phyloP scores from a whole-genome alignment of 2,888 invertebrate species.

The Stictocephala bisonia region DNA sequence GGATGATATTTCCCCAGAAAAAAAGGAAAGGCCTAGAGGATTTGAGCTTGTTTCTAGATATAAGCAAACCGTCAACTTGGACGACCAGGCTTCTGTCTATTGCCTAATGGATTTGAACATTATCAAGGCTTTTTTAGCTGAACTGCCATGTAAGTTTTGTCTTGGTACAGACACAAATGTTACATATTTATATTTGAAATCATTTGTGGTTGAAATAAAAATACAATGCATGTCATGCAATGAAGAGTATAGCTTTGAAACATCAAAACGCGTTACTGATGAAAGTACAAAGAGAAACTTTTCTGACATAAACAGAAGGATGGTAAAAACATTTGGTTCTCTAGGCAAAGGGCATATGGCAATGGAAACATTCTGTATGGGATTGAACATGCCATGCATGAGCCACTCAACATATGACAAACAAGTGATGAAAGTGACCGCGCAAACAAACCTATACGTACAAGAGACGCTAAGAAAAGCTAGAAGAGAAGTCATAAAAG shows the following conservation, averaged over 20 bases:
- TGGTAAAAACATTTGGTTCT: constrained; percentile 48
- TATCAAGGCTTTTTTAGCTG: constrained; percentile 23
- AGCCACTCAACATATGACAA: constrained; percentile 32
- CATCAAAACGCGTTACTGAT: constrained; percentile 15
- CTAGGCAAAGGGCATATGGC: constrained; percentile 51
- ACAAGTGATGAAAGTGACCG: constrained; percentile 27
- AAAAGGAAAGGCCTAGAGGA: constrained; percentile 6
- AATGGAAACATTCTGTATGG: constrained; percentile 47
- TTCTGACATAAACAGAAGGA: constrained; percentile 29
- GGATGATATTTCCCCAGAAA: neutral
- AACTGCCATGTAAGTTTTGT: constrained; percentile 17
- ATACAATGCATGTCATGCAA: constrained; percentile 19
- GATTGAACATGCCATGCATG: constrained; percentile 24
- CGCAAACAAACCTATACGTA: constrained; percentile 12
- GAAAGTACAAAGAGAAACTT: constrained; percentile 13
- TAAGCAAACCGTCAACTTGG: constrained; percentile 13
- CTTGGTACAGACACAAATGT: constrained; percentile 28
- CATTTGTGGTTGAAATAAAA: constrained; percentile 19
- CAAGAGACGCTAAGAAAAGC: constrained; percentile 26
- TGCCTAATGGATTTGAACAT: constrained; percentile 19
- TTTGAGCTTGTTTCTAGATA: constrained; percentile 23
- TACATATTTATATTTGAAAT: constrained; percentile 5
- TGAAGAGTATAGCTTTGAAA: constrained; percentile 11
- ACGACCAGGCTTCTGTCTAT: constrained; percentile 25
- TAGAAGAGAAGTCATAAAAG: constrained; percentile 18